Evolutionary conservation across 2,113 vertebrate genomes (phyloP).

Genomic region (Notothenia rossii): DNA sequence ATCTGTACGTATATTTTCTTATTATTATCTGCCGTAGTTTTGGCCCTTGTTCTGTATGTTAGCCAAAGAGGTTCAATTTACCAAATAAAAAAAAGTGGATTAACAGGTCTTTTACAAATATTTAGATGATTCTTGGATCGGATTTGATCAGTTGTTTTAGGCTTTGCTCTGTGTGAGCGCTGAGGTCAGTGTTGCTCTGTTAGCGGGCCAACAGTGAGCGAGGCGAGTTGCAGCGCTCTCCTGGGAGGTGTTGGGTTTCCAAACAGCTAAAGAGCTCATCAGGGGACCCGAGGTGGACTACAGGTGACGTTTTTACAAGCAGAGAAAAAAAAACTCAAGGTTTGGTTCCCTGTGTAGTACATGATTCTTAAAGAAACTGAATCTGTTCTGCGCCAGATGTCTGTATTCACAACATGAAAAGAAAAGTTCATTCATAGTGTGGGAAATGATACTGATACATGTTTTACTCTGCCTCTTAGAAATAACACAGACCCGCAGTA

Average conservation of each 20-base stretch:
- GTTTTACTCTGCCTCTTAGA: neutral
- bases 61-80: slow-evolving; percentile 29
- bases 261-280: slow-evolving; percentile 35
- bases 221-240: slow-evolving; percentile 19
- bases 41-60: slow-evolving; percentile 15
- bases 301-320: slow-evolving; percentile 61
- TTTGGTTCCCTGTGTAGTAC: slow-evolving; percentile 8
- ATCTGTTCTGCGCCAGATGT: slow-evolving; percentile 44
- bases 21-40: slow-evolving; percentile 18
- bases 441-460: slow-evolving; percentile 39
- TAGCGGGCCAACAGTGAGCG: neutral
- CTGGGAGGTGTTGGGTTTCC: slow-evolving; percentile 50
- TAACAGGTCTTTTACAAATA: slow-evolving; percentile 22
- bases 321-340: slow-evolving; percentile 12
- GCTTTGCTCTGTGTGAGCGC: neutral
- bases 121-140: slow-evolving; percentile 27
- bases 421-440: slow-evolving; percentile 54
- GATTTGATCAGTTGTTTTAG: slow-evolving; percentile 32
- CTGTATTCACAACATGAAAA: slow-evolving; percentile 21
- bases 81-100: slow-evolving; percentile 18
- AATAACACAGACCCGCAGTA: neutral
- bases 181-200: slow-evolving; percentile 2
- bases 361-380: slow-evolving; percentile 37
- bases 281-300: slow-evolving; percentile 30
- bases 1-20: slow-evolving; percentile 22